phyloP scores from a whole-genome alignment of 1,140 invertebrate species.

The Leucophenga varia region DNA sequence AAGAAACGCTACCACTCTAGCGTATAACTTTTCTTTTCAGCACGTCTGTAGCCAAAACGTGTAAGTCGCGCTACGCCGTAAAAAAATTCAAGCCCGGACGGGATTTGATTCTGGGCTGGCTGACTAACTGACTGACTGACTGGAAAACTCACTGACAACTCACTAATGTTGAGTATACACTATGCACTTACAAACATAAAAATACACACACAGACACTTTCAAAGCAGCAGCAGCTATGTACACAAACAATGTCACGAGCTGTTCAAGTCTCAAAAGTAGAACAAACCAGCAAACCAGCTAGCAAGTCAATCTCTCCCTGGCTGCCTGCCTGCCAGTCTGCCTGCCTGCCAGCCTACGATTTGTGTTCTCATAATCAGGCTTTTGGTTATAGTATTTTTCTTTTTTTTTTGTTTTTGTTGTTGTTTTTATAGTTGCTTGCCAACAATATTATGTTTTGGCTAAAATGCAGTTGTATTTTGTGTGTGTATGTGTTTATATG shows the following conservation, averaged over 20 bases:
- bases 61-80: conserved; percentile 3
- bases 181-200: conserved; percentile 8
- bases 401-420: conserved; percentile 18
- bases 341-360: neutral
- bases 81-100: conserved; percentile 11
- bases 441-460: no score
- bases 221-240: no score
- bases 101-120: conserved; percentile 15
- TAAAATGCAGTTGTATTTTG: no score
- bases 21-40: conserved; percentile 47
- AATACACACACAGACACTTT: no score
- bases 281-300: conserved; percentile 18
- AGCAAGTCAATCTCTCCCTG: no score
- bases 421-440: conserved; percentile 29
- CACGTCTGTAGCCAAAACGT: neutral
- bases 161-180: neutral
- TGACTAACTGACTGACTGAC: conserved; percentile 16
- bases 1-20: no score
- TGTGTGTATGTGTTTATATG: no score
- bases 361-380: neutral
- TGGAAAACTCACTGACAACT: no score
- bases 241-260: conserved; percentile 51
- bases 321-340: conserved; percentile 2
- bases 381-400: conserved; percentile 1
- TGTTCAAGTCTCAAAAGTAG: conserved; percentile 48